phyloP scores from a whole-genome alignment of 1,140 invertebrate genomes.

The Pogonomyrmex californicus region DNA sequence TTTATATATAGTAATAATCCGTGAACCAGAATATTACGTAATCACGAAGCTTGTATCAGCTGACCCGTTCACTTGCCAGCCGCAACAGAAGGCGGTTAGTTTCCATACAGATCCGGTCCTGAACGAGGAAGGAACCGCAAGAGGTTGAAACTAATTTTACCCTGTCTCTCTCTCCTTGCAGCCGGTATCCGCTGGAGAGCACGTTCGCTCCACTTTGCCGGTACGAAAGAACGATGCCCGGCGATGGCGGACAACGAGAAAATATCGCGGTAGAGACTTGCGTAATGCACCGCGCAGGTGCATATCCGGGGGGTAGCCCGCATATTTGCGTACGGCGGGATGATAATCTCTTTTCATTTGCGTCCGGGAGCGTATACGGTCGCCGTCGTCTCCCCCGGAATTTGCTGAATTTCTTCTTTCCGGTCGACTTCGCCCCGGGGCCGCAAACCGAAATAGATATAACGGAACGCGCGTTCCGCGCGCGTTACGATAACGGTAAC shows the following conservation, averaged over 20 bases:
- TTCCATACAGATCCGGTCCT: constrained; percentile 31
- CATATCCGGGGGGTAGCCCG: constrained; percentile 24
- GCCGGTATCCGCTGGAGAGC: constrained; percentile 16
- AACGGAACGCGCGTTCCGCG: constrained; percentile 73
- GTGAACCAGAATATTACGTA: neutral
- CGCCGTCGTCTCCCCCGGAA: constrained; percentile 12
- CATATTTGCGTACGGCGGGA: constrained; percentile 42
- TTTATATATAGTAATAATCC: neutral
- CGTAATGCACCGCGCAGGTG: constrained; percentile 43
- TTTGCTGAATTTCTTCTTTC: constrained; percentile 44
- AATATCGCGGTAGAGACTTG: constrained; percentile 35
- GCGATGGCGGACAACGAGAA: constrained; percentile 28
- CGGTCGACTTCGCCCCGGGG: constrained; percentile 37
- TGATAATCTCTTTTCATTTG: constrained; percentile 62
- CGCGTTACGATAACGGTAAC: constrained; percentile 78
- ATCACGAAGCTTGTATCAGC: neutral
- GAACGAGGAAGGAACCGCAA: constrained; percentile 27
- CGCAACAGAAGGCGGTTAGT: constrained; percentile 43
- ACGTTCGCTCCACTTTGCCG: constrained; percentile 45
- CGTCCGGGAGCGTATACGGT: neutral
- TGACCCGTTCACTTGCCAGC: constrained; percentile 32
- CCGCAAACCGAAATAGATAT: constrained; percentile 77
- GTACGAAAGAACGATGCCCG: constrained; percentile 37
- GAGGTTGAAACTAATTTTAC: constrained; percentile 67
- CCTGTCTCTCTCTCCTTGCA: constrained; percentile 41